Evolutionary conservation across 2,888 invertebrate species (phyloP).

Genomic region (Hirudinaria manillensis): DNA sequence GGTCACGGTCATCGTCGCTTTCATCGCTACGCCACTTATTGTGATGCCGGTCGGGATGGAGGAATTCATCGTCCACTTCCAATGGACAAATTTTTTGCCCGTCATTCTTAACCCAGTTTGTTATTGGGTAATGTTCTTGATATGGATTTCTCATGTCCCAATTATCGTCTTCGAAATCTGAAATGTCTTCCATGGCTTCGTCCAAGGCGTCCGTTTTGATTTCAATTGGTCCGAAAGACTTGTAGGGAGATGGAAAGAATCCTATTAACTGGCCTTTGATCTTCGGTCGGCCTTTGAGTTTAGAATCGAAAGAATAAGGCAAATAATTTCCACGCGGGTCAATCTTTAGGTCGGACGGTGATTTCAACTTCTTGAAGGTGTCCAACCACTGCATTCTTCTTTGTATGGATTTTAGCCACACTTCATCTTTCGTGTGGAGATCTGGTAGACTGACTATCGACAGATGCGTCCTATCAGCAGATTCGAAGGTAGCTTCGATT

Average conservation of each 20-base stretch:
- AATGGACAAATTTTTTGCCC: constrained; percentile 2
- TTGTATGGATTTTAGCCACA: not conserved
- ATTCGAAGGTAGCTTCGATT: constrained; percentile 14
- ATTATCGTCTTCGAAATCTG: constrained; percentile 3
- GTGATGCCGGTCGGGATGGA: not conserved
- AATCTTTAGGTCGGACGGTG: not conserved
- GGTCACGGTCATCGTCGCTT: not conserved
- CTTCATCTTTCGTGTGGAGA: not conserved
- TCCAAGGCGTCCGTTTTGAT: constrained; percentile 22
- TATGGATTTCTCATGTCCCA: not conserved
- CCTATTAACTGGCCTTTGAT: constrained; percentile 26
- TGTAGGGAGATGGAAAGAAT: constrained; percentile 23
- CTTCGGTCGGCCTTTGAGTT: not conserved
- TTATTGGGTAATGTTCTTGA: not conserved
- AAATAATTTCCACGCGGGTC: not conserved
- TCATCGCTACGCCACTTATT: not conserved
- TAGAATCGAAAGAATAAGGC: not conserved
- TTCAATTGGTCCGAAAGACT: constrained; percentile 25
- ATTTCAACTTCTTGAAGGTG: not conserved
- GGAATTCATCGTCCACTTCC: constrained; percentile 10
- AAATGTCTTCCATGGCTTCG: constrained; percentile 4
- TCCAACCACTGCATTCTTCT: constrained; percentile 19
- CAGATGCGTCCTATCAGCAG: not conserved
- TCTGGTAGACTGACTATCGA: constrained; percentile 25
- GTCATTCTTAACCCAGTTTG: not conserved